A percentile compares a stretch with the other conserved stretches of the same genome.
phyloP scores from a whole-genome alignment of 2,797 vertebrate genomes.

The Melanotaenia nigrans region DNA sequence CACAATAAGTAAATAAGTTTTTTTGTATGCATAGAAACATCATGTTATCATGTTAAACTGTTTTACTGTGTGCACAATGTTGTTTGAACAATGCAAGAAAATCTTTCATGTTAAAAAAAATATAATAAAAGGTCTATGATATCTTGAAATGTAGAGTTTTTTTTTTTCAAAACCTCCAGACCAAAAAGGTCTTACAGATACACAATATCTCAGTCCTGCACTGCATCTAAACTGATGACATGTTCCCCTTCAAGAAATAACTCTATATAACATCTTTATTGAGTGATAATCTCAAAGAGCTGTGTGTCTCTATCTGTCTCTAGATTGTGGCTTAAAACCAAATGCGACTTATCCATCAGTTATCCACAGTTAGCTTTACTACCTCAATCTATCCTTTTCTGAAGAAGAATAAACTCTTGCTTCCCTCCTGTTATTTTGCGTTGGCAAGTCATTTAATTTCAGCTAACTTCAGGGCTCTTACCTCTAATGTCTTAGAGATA shows the following conservation, averaged over 20 bases:
- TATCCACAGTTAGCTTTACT: neutral
- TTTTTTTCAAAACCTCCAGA: neutral
- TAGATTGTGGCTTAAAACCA: slow-evolving; percentile 3
- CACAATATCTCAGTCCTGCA: neutral
- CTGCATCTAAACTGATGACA: neutral
- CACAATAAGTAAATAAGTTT: neutral
- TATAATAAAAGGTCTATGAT: neutral
- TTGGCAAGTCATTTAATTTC: slow-evolving; percentile 17
- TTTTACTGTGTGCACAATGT: neutral
- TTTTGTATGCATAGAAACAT: neutral
- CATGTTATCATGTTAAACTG: neutral
- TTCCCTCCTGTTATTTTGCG: slow-evolving; percentile 2
- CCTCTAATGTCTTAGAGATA: slow-evolving; percentile 26
- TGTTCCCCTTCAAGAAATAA: neutral
- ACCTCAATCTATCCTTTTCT: neutral
- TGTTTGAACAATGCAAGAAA: neutral
- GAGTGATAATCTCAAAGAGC: neutral
- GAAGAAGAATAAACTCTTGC: neutral
- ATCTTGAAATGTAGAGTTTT: neutral
- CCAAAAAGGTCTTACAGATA: neutral
- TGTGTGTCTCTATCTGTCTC: neutral
- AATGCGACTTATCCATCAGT: neutral
- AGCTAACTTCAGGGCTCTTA: slow-evolving; percentile 21
- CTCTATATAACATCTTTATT: neutral
- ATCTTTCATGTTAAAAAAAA: neutral